Conservation (phyloP, 2,113 vertebrate genomes). For the Tinamus guttatus region DNA sequence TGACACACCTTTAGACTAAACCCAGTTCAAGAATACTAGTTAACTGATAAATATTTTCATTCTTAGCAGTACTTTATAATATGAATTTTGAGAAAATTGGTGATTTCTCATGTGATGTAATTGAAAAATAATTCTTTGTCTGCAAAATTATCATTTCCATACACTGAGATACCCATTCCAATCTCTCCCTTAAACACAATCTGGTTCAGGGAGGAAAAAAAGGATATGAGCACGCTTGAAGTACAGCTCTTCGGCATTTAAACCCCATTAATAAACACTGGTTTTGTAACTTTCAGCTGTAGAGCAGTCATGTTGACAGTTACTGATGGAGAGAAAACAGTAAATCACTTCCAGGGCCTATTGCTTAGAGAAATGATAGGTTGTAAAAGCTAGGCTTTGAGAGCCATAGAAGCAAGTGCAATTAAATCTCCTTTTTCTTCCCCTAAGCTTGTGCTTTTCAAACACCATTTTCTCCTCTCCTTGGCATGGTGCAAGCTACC, state of each 20-base stretch:
- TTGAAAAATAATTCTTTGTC: not conserved
- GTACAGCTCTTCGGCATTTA: not conserved
- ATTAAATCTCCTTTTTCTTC: not conserved
- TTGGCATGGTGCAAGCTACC: not conserved
- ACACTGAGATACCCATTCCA: not conserved
- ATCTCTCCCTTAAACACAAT: fast-evolving
- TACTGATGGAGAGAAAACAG: not conserved
- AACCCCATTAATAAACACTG: not conserved
- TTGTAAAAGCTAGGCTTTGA: not conserved
- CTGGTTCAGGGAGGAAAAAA: not conserved
- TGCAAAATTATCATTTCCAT: not conserved
- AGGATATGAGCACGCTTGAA: not conserved
- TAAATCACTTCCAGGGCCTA: not conserved
- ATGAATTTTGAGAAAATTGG: not conserved
- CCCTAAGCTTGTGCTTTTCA: not conserved
- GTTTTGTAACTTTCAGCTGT: not conserved
- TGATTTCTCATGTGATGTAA: not conserved
- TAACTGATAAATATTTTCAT: not conserved
- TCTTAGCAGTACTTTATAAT: not conserved
- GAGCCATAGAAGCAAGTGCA: not conserved
- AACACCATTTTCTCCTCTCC: not conserved
- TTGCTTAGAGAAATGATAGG: not conserved
- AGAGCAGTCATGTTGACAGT: not conserved
- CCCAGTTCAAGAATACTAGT: not conserved
- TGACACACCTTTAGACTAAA: not conserved